A percentile compares a stretch with the other conserved stretches of the same genome.
phyloP scores from a whole-genome alignment of 2,888 invertebrate genomes.

The Julus scanicus region DNA sequence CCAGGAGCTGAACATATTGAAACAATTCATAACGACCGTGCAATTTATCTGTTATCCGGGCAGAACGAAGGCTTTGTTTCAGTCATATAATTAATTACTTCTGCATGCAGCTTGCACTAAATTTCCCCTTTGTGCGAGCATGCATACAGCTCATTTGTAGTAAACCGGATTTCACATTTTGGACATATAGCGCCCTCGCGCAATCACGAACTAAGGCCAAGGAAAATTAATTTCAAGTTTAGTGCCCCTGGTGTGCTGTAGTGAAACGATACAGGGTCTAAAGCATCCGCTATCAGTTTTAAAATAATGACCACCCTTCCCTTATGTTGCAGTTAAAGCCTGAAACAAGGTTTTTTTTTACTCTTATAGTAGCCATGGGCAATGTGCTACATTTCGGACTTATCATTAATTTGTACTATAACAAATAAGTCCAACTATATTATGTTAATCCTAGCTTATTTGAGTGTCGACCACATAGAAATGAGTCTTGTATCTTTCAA shows the following conservation, averaged over 20 bases:
- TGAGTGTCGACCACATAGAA: too few relatives aligned
- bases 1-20: not conserved
- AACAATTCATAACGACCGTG: conserved; percentile 39
- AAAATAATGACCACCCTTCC: not conserved
- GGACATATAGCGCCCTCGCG: not conserved
- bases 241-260: not conserved
- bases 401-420: too few relatives aligned
- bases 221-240: too few relatives aligned
- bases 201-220: conserved; percentile 4
- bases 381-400: too few relatives aligned
- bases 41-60: conserved; percentile 36
- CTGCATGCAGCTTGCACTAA: conserved; percentile 29
- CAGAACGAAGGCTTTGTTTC: conserved; percentile 12
- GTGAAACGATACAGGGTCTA: not conserved
- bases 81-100: conserved; percentile 37
- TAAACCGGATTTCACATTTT: not conserved
- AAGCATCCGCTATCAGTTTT: not conserved
- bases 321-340: not conserved
- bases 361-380: too few relatives aligned
- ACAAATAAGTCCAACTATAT: too few relatives aligned
- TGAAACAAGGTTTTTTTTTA: too few relatives aligned
- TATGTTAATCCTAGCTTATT: too few relatives aligned
- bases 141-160: conserved; percentile 18
- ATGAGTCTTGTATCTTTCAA: too few relatives aligned
- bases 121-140: conserved; percentile 14